Evolutionary conservation across 2,888 invertebrate species (phyloP), one percentile per base, ranked within the genome.

Genomic region (Philereme vetulata): DNA sequence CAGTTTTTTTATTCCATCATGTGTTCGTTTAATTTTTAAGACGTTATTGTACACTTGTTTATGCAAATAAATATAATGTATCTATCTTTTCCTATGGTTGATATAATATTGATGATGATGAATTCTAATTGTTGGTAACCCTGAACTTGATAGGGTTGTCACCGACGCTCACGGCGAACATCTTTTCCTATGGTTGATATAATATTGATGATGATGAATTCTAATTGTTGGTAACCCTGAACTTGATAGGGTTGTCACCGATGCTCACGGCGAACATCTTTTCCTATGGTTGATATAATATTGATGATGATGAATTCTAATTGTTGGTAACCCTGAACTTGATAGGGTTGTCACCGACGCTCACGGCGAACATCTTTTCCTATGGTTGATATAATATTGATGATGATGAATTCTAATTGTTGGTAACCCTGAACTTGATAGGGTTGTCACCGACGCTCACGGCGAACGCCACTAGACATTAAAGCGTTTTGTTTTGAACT

Each of bases 341-440:
- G 44, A 35, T 36, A 53, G 38, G 52, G 52, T 32, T 53, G 45
- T 53, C 45, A 9, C 52, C 6, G 52, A 53, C 44, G 52, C 32
- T 44, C 36, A 45, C 35, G 32, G n/a, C 9, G 38, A 45, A 34
- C n/a, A n/a, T n/a, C n/a, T n/a, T n/a, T n/a, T n/a, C n/a, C n/a
- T n/a, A n/a, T n/a, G n/a, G n/a, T n/a, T n/a, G n/a, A 21, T 1
- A 21, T 21, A 2, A 21, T 21, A 21, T 33, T 46, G 36, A 8
- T 36, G 3, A 36, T 36, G 36, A 36, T 7, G 6, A 4, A 38
- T 8, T 38, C 38, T 6, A 3, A 38, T 6, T 6, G 6, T 3
- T 38, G 44, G 43, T 10, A 44, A 33, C 60, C 51, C 45, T 46
- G 33, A 4, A 21, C n/a, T 5, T 21, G 44, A 35, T 36, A 53